These are phyloP conservation scores for Microtus montanus DNA, from an alignment of 2,113 vertebrate species.

Conservation along the genomic window DNA sequence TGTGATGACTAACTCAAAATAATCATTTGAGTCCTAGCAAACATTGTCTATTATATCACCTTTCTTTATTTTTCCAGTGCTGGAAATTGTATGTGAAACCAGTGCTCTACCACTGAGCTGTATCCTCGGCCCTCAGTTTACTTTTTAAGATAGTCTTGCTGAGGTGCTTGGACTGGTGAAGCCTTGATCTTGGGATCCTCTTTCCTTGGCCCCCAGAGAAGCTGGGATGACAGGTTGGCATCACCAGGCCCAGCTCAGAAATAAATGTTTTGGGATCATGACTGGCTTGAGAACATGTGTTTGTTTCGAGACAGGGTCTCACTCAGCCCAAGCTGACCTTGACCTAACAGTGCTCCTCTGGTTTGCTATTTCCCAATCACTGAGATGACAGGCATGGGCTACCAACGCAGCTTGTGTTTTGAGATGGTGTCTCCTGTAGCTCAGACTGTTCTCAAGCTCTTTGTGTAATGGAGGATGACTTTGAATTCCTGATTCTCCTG, in stretches of 20 bases:
- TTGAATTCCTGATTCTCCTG: not conserved
- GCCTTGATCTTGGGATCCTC: too few relatives aligned
- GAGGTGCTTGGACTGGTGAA: not conserved
- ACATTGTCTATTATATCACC: slow-evolving; percentile 17
- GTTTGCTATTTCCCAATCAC: not conserved
- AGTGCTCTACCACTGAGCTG: not conserved
- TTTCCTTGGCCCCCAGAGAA: not conserved
- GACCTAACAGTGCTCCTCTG: not conserved
- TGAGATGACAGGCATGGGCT: not conserved
- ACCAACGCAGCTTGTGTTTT: not conserved
- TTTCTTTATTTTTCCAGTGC: not conserved
- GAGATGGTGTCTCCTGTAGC: not conserved
- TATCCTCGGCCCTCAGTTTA: not conserved
- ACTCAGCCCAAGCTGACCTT: not conserved
- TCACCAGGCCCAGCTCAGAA: not conserved
- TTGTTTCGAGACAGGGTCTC: not conserved
- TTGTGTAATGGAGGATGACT: not conserved
- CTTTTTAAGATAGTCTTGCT: not conserved
- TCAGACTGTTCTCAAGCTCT: not conserved
- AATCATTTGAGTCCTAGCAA: slow-evolving; percentile 45
- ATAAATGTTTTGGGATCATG: not conserved
- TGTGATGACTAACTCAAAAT: slow-evolving; percentile 35
- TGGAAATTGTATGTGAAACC: not conserved
- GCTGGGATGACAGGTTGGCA: not conserved
- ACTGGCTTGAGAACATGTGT: not conserved